phyloP scores from a whole-genome alignment of 2,797 vertebrate genomes.

The Miichthys miiuy region DNA sequence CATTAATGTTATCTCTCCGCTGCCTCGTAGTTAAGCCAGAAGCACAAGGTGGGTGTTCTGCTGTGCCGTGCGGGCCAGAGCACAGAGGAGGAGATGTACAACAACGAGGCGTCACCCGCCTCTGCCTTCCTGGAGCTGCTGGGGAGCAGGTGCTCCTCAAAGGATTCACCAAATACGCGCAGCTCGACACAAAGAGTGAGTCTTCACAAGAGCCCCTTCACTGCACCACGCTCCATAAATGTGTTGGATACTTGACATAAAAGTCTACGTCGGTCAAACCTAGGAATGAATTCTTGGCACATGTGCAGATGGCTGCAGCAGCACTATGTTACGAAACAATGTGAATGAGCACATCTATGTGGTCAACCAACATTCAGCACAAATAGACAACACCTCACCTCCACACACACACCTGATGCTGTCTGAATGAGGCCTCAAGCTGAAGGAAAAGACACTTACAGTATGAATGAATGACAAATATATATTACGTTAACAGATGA shows the following conservation, averaged over 20 bases:
- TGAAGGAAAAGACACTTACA: not conserved
- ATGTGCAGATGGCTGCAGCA: not conserved
- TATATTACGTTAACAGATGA: not conserved
- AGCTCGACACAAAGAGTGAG: slow-evolving; percentile 97
- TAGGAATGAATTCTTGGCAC: not conserved
- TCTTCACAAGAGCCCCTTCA: slow-evolving; percentile 22
- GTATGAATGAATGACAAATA: not conserved
- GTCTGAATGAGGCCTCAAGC: too few relatives aligned
- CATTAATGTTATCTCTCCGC: slow-evolving; percentile 44
- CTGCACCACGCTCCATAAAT: not conserved
- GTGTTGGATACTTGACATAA: not conserved
- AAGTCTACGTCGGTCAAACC: not conserved
- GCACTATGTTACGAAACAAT: not conserved
- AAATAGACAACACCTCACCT: too few relatives aligned
- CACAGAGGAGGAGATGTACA: slow-evolving; percentile 99
- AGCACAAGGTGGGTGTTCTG: slow-evolving; percentile 96
- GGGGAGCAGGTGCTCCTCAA: slow-evolving; percentile 91
- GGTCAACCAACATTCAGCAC: too few relatives aligned
- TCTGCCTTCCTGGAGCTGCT: slow-evolving; percentile 91
- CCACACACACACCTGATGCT: too few relatives aligned
- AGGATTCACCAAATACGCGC: slow-evolving; percentile 93
- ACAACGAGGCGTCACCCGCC: slow-evolving; percentile 92
- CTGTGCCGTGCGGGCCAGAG: slow-evolving; percentile 95
- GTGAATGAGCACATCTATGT: not conserved
- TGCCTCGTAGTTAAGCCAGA: slow-evolving; percentile 88